Conservation (phyloP, 2,888 invertebrate species). For the Temnothorax rugatulus region DNA sequence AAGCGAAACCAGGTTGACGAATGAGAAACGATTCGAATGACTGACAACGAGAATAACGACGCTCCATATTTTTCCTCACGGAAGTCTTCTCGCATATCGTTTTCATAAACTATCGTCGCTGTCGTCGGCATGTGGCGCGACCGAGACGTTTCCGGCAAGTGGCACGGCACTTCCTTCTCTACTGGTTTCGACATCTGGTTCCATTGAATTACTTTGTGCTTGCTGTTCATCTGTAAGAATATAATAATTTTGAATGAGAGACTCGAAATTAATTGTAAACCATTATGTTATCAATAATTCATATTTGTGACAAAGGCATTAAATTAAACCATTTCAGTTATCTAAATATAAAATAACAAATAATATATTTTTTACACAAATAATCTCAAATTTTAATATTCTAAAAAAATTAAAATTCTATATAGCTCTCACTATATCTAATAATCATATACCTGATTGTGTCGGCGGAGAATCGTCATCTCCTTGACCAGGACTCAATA, state of each 20-base stretch:
- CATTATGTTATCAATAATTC: too few species aligned
- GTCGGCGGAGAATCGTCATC: slow-evolving; percentile 83
- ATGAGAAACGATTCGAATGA: slow-evolving; percentile 56
- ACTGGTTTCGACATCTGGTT: slow-evolving; percentile 82
- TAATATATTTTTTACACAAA: not conserved
- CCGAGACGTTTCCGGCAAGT: slow-evolving; percentile 78
- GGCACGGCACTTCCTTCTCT: slow-evolving; percentile 80
- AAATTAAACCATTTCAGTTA: not conserved
- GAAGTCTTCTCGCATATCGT: slow-evolving; percentile 65
- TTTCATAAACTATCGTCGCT: slow-evolving; percentile 86
- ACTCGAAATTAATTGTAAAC: not conserved
- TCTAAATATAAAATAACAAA: not conserved
- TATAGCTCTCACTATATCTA: not conserved
- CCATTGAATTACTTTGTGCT: slow-evolving; percentile 82
- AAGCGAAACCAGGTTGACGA: slow-evolving; percentile 38
- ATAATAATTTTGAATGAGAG: not conserved
- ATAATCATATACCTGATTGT: slow-evolving; percentile 80
- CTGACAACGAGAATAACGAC: slow-evolving; percentile 46
- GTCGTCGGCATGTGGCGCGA: slow-evolving; percentile 83
- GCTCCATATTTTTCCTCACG: slow-evolving; percentile 56
- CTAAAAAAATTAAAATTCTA: not conserved
- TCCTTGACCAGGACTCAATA: slow-evolving; percentile 85
- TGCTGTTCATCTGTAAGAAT: slow-evolving; percentile 80
- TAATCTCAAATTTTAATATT: not conserved
- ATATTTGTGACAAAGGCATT: too few species aligned